Conservation (phyloP, 1,140 invertebrate species). For the Arctopsyche grandis region DNA sequence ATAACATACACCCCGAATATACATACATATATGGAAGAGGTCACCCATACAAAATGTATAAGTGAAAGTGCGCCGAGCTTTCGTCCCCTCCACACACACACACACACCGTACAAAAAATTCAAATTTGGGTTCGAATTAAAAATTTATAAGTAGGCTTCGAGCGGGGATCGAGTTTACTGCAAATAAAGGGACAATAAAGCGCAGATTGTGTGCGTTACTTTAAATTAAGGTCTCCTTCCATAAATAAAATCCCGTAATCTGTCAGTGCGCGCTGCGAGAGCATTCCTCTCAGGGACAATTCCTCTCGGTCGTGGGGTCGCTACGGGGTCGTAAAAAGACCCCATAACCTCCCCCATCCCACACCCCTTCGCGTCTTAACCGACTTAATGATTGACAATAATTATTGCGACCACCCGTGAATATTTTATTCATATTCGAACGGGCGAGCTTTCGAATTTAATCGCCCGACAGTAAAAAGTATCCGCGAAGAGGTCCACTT, state of each 20-base stretch:
- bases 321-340: constrained; percentile 9
- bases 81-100: not conserved
- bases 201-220: constrained; percentile 31
- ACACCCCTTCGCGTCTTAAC: not conserved
- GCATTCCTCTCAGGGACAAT: constrained; percentile 25
- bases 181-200: constrained; percentile 45
- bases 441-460: not conserved
- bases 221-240: constrained; percentile 47
- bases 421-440: constrained; percentile 27
- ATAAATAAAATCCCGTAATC: constrained; percentile 53
- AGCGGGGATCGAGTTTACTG: constrained; percentile 21
- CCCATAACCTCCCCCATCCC: not conserved
- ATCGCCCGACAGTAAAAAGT: not conserved
- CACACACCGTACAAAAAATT: not conserved
- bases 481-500: not conserved
- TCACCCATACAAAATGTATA: no score
- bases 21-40: no score
- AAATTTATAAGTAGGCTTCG: constrained; percentile 9
- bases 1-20: not conserved
- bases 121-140: constrained; percentile 1
- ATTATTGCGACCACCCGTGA: constrained; percentile 33
- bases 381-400: constrained; percentile 49
- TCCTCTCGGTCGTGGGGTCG: not conserved
- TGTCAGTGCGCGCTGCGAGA: constrained; percentile 34
- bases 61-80: no score